Evolutionary conservation across 1,140 invertebrate species (phyloP), one percentile per base, ranked within the genome.

Genomic region (Drosophila dunni): DNA sequence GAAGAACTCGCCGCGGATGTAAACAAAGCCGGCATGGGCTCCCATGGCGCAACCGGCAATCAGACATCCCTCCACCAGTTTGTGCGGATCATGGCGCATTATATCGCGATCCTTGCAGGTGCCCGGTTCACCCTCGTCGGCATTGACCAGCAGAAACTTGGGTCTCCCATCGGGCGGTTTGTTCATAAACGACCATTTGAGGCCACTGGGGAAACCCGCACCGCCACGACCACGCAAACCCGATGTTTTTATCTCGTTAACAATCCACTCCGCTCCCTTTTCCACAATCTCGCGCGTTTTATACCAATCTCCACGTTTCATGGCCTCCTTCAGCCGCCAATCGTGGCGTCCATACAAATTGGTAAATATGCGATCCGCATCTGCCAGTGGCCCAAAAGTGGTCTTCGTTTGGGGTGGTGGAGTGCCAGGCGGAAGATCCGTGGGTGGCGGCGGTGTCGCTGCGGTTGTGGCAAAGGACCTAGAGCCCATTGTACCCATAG

Each of bases 41-140:
- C 95, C 95, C 94, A 97, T 96, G 3, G 95, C 94, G 13, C 93
- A 81, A 1, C 96, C 95, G 48, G 95, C 95, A 17, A 97, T 93
- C 1, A 96, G 90, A 88, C 95, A 96, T 2, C 96, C 96, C 92
- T 97, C 96, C 2, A 97, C 91, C 15, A 97, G 84, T 78, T 96
- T 96, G 90, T 97, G 96, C 7, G 96, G 96, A 90, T 96, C 95
- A 80, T 97, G 95, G 15, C 96, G 92, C 93, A 97, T 94, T 38
- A 97, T 96, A 77, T 97, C 96, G 15, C 96, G 92, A 93, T 97
- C 96, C 90, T 97, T 97, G 88, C 96, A 97, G 0, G 96, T 97
- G 3, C 96, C 96, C 15, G 96, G 96, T 78, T 97, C 96, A 10
- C 96, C 95, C 92, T 97, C 96, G 85, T 97, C 96, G 44, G 95